Evolutionary conservation across 2,797 vertebrate species (phyloP), one percentile per base, ranked within the genome.

Genomic region (Muscicapa comitata): DNA sequence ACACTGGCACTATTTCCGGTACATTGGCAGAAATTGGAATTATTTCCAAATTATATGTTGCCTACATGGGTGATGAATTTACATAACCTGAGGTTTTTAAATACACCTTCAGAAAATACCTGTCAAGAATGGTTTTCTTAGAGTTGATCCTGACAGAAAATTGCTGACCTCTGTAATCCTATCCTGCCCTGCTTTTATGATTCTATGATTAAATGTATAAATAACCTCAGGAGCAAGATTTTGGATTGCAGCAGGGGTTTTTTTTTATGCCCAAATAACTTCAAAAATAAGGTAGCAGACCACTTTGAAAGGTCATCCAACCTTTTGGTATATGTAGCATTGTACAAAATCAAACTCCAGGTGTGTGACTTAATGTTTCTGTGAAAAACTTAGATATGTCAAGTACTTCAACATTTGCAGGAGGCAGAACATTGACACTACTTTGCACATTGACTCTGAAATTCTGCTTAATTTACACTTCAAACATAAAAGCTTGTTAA

Each of bases 391-490:
- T 53, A 15, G 9, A 6, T 78, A 57, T 81, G 13, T 35, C 8
- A 25, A 70, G n/a, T 66, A 37, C 15, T 81, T 87, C 14, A 55
- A 7, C 28, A 51, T 58, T 82, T 93, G 2, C 48, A 79, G 42
- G 14, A 82, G 20, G 33, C 33, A 72, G 40, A 85, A 66, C 35
- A 58, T 12, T 63, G 55, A 54, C 63, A 62, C 11, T 45, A 0
- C 35, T 72, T 87, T 51, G 51, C 59, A 73, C 48, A 89, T 13
- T 3, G 6, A 29, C 13, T 81, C 38, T 54, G 72, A 66, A 72
- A 87, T 81, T 93, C 57, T 48, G 38, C 59, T 89, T 78, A 82
- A 82, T 94, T 91, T 95, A 18, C 90, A 93, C 63, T 91, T 95
- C 84, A 89, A 85, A 82, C 28, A 40, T 58, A 75, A 93, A 85